Base-by-base conservation (phyloP, 2,888 invertebrate genomes). In the Ischnura elegans region DNA sequence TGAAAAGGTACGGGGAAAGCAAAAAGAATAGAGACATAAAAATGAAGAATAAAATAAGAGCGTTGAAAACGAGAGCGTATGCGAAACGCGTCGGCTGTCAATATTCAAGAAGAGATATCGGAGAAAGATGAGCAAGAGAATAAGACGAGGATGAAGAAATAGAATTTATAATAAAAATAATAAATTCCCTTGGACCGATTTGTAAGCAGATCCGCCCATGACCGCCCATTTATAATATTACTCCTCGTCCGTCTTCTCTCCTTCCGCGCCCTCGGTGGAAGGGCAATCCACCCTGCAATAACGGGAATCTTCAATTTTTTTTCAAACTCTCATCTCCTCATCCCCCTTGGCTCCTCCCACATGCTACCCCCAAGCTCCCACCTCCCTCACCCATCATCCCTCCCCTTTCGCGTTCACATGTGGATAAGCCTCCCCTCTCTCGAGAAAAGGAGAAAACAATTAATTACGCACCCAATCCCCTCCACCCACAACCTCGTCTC, bases 381-480 rank as follows among this genome's bases (percentile, higher is more conserved):
- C 5, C n/a, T 46, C 45, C 4, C 45, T 21, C 86, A 0, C 21
- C 86, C 43, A 45, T n/a, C 86, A 45, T n/a, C 21, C 85, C 85
- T 43, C 8, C 85, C 19, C 10, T 8, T 21, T 43, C 16, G n/a
- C 55, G 42, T 86, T 42, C 61, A 25, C 90, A 43, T 66, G 90
- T 61, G 90, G 61, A 36, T 76, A 76, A n/a, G n/a, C 36, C 90
- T 43, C 61, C 87, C 90, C 55, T 61, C 86, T 86, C 90, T 55
- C 66, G 90, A 76, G 76, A n/a, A 76, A 36, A 76, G 36, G 76
- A 76, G 76, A 76, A 76, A 76, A 76, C 76, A 76, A 90, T 90
- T 90, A 90, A 90, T 90, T 90, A 90, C 90, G 61, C 90, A 61
- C 55, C 46, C 86, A 8, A 13, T 10, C 45, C 86, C 25, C 45